phyloP scores from a whole-genome alignment of 2,888 invertebrate genomes.

The Podabrus alpinus region DNA sequence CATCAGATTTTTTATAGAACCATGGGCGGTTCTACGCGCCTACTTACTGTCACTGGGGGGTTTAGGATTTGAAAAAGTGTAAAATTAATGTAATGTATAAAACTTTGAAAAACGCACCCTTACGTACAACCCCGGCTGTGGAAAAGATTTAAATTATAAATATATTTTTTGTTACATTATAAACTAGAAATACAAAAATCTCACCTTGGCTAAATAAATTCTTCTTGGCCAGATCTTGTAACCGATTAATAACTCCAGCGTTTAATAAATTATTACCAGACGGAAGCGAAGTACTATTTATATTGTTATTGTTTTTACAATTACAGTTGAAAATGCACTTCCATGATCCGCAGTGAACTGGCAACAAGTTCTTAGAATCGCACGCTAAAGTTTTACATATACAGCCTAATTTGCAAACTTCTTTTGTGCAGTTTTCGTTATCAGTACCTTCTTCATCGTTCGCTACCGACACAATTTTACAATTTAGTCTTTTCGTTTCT shows the following conservation, averaged over 20 bases:
- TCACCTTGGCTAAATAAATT: constrained; percentile 63
- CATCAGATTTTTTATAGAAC: no score
- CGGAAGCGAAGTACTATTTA: constrained; percentile 41
- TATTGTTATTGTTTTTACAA: constrained; percentile 49
- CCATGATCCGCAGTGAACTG: constrained; percentile 64
- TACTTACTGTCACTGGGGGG: no score
- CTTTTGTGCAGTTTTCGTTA: constrained; percentile 57
- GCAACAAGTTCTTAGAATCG: constrained; percentile 46
- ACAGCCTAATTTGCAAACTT: constrained; percentile 67
- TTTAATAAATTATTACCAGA: constrained; percentile 47
- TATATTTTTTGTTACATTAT: no score
- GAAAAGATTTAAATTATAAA: no score
- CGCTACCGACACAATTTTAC: constrained; percentile 64
- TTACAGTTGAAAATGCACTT: constrained; percentile 66
- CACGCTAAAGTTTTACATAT: constrained; percentile 65
- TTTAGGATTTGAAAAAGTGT: no score
- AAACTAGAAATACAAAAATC: not conserved
- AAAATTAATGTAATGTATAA: no score
- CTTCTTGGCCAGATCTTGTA: constrained; percentile 59
- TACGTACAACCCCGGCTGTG: no score
- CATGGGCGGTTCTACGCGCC: no score
- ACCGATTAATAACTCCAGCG: constrained; percentile 46
- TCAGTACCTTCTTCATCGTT: constrained; percentile 46
- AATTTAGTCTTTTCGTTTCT: constrained; percentile 67
- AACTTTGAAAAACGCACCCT: no score